Percentiles rank a stretch among this genome's conserved stretches.
Conservation (phyloP, 92 coral and sea anemone species). For the Plumapathes pennacea region DNA sequence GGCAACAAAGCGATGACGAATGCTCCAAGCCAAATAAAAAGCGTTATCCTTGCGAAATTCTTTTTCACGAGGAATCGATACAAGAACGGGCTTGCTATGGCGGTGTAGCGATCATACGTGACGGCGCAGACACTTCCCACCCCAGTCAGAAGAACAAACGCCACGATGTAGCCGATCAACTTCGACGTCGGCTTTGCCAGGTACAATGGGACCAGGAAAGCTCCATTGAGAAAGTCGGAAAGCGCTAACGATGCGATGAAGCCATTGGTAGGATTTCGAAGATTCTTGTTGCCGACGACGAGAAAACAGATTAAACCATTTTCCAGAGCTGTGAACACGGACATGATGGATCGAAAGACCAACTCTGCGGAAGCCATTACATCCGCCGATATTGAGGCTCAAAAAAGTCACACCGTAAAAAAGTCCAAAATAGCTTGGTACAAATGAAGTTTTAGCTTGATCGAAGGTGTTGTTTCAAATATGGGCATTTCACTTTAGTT, state of each 20-base stretch:
- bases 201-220: slow-evolving; percentile 50
- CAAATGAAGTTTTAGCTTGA: too few relatives aligned
- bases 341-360: slow-evolving; percentile 1
- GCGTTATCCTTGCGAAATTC: slow-evolving; percentile 34
- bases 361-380: too few relatives aligned
- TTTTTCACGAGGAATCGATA: slow-evolving; percentile 33
- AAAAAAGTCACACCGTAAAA: too few relatives aligned
- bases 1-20: slow-evolving; percentile 47
- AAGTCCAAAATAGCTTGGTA: too few relatives aligned
- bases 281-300: slow-evolving; percentile 31
- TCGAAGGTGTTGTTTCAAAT: too few relatives aligned
- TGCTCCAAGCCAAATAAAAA: slow-evolving; percentile 49
- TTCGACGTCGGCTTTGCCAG: slow-evolving; percentile 30
- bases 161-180: slow-evolving; percentile 35
- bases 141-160: slow-evolving; percentile 59
- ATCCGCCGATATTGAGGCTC: too few relatives aligned
- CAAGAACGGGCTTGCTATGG: slow-evolving; percentile 50
- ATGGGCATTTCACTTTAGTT: too few relatives aligned
- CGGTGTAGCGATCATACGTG: slow-evolving; percentile 62
- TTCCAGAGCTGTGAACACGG: slow-evolving; percentile 40
- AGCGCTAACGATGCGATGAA: slow-evolving; percentile 64
- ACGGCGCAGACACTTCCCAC: slow-evolving; percentile 60
- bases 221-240: slow-evolving; percentile 61
- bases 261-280: slow-evolving; percentile 64
- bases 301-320: slow-evolving; percentile 47